Base-by-base conservation (phyloP, 2,797 vertebrate genomes). In the Labroides dimidiatus region DNA sequence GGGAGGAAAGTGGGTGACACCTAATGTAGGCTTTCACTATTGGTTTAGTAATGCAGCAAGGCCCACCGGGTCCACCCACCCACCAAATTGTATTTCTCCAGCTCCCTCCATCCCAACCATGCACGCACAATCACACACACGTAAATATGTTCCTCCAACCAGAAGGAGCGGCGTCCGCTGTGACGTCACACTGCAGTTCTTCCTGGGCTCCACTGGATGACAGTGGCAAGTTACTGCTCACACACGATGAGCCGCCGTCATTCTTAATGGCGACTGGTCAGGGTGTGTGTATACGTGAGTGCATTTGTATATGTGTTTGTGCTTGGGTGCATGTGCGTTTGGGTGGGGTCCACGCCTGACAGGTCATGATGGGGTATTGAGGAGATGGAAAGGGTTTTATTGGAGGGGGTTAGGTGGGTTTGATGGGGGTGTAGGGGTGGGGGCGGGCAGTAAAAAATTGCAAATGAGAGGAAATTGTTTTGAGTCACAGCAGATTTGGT, bases 391-490 rank as follows among this genome's bases (percentile, higher is more conserved):
- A 75, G 72, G 84, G 75, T 85, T 24, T 89, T 86, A 82, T 64
- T 67, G 59, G 81, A 57, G 73, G 78, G 79, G 75, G 70, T 85
- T 77, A 76, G 87, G 73, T 72, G 72, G 77, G 71, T 68, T 23
- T 87, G 84, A 72, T 77, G 81, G 84, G 79, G 81, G 85, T 83
- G 67, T 79, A 76, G 53, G 64, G 59, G 64, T 11, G 77, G 76
- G 87, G 78, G 88, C 48, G 83, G 78, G 83, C 76, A 75, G 85
- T 87, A 84, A 90, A 49, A 33, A 92, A 90, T 87, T 53, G 79
- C 90, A 92, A 92, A 93, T 93, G 90, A 92, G 90, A 92, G 84
- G 91, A 93, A 93, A 93, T 92, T 93, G 88, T 91, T 92, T 92
- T 93, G 92, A 93, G 88, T 90, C 91, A 91, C 72, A 86, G 86